These are phyloP conservation scores for Sinocyclocheilus maitianheensis DNA, from an alignment of 2,113 vertebrate species.

Conservation along the genomic window DNA sequence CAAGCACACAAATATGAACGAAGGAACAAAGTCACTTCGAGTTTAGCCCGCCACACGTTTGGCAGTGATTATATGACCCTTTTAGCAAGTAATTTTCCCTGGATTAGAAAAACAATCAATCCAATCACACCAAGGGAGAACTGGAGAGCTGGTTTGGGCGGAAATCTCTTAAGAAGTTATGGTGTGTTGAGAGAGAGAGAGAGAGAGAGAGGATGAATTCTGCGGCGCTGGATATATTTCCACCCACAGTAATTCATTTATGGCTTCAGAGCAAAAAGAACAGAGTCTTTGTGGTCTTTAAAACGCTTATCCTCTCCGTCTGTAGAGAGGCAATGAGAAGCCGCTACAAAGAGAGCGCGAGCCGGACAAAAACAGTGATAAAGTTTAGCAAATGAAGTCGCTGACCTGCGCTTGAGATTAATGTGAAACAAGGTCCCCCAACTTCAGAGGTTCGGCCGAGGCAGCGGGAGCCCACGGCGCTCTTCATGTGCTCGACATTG, in stretches of 20 bases:
- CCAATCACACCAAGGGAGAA: constrained; percentile 69
- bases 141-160: constrained; percentile 65
- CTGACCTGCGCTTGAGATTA: constrained; percentile 94
- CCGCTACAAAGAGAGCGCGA: constrained; percentile 80
- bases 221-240: constrained; percentile 70
- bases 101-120: constrained; percentile 81
- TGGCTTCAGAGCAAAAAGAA: constrained; percentile 78
- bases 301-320: constrained; percentile 73
- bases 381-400: constrained; percentile 93
- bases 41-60: constrained; percentile 58
- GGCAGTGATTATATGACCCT: constrained; percentile 67
- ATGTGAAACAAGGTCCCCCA: constrained; percentile 96
- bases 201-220: not conserved
- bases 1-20: constrained; percentile 35
- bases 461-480: constrained; percentile 75
- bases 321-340: constrained; percentile 76
- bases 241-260: constrained; percentile 81
- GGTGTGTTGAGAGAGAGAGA: constrained; percentile 58
- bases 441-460: constrained; percentile 89
- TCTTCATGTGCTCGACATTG: constrained; percentile 96
- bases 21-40: constrained; percentile 55
- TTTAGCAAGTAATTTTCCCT: constrained; percentile 75
- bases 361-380: constrained; percentile 76
- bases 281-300: constrained; percentile 78
- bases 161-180: constrained; percentile 76